phyloP scores from a whole-genome alignment of 2,797 vertebrate genomes.

The Syncerus caffer region DNA sequence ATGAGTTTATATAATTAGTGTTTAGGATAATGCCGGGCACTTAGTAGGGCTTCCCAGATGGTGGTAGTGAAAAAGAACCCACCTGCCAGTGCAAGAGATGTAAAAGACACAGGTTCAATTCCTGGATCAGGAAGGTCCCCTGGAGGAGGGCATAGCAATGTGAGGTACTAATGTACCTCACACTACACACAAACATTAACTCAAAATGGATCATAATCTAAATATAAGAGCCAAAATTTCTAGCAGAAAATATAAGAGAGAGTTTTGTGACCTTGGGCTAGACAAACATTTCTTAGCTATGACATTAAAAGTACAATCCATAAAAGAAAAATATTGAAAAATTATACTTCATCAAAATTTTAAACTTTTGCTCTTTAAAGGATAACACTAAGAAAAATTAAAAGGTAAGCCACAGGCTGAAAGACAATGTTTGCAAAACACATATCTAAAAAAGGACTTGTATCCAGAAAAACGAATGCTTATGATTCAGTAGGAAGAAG shows the following conservation, averaged over 20 bases:
- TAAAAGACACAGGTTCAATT: no score
- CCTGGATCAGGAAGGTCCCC: no score
- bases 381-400: neutral
- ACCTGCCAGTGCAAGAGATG: no score
- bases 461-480: neutral
- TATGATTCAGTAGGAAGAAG: neutral
- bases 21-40: no score
- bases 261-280: neutral
- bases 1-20: no score
- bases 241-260: neutral
- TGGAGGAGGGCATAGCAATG: no score
- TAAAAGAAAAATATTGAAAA: neutral
- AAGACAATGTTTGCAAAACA: neutral
- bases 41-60: no score
- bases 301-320: neutral
- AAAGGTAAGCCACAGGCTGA: neutral
- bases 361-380: neutral
- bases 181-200: neutral
- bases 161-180: neutral
- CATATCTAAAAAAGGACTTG: neutral
- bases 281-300: constrained; percentile 13
- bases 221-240: neutral
- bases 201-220: neutral
- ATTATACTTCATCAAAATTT: neutral
- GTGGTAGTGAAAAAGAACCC: no score